A percentile compares a stretch with the other conserved stretches of the same genome.
Conservation (phyloP, 2,113 vertebrate species). For the Clarias magur region DNA sequence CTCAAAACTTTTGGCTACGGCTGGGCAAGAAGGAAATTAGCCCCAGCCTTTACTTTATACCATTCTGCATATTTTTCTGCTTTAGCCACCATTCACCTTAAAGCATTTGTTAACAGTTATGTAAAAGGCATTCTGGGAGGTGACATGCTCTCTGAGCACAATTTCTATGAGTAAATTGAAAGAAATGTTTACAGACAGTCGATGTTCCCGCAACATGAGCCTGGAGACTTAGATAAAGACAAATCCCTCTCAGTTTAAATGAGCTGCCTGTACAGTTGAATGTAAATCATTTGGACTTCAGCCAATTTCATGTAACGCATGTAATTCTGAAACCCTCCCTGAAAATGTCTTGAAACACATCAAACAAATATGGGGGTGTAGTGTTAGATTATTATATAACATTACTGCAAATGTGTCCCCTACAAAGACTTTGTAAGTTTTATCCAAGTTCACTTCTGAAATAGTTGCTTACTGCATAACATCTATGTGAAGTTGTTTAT, state of each 20-base stretch:
- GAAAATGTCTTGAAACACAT: not conserved
- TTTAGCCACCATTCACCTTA: not conserved
- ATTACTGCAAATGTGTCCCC: not conserved
- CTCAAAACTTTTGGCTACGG: too few relatives aligned
- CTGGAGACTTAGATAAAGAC: conserved; percentile 30
- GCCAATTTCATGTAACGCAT: conserved; percentile 22
- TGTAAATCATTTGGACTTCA: not conserved
- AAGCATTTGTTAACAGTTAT: conserved; percentile 1
- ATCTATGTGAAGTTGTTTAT: not conserved
- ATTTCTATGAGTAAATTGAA: not conserved
- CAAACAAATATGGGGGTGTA: not conserved
- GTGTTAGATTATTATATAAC: not conserved
- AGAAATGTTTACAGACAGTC: conserved; percentile 14
- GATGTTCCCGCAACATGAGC: not conserved
- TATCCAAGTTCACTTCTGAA: not conserved
- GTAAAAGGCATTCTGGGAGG: conserved; percentile 3
- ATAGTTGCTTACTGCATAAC: not conserved
- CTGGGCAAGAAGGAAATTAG: not conserved
- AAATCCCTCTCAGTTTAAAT: conserved; percentile 41
- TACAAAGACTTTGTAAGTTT: not conserved
- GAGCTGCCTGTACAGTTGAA: conserved; percentile 22
- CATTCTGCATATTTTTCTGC: not conserved
- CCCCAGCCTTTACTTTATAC: not conserved
- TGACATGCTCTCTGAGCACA: conserved; percentile 1
- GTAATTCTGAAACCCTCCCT: not conserved